Evolutionary conservation across 2,113 vertebrate genomes (phyloP).

Genomic region (Perccottus glenii): DNA sequence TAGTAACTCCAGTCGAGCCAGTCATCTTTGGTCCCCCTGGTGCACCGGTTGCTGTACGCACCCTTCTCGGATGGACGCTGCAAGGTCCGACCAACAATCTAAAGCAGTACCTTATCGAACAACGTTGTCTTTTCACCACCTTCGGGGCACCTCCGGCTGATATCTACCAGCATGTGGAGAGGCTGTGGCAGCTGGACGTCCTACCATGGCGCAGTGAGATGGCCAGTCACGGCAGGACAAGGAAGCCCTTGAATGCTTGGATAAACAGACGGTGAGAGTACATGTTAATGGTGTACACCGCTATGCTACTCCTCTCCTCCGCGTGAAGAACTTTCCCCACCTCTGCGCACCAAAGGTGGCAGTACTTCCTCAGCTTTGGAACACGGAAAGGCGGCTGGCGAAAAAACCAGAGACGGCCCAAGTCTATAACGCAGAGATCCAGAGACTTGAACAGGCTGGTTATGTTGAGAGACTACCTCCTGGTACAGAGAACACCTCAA

Average conservation of each 20-base stretch:
- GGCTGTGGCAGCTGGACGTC: slow-evolving; percentile 18
- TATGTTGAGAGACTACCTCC: not conserved
- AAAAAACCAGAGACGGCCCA: not conserved
- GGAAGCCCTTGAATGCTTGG: not conserved
- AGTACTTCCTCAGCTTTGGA: not conserved
- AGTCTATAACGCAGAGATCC: not conserved
- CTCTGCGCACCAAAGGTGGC: not conserved
- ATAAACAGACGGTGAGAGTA: not conserved
- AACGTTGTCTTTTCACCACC: too few relatives aligned
- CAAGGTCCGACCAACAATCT: too few relatives aligned
- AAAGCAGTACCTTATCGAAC: too few relatives aligned
- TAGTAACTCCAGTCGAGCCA: too few relatives aligned
- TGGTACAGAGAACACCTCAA: not conserved
- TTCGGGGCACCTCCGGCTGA: not conserved
- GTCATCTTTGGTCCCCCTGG: too few relatives aligned
- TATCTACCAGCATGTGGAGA: not conserved
- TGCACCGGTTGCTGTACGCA: too few relatives aligned
- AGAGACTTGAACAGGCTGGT: not conserved
- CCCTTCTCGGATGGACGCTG: too few relatives aligned
- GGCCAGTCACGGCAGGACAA: not conserved
- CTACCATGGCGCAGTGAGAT: slow-evolving; percentile 11
- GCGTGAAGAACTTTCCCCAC: not conserved
- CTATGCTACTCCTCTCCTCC: not conserved
- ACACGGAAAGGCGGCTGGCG: not conserved
- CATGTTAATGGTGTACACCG: not conserved